These are phyloP conservation scores for Taurulus bubalis DNA, from an alignment of 2,113 vertebrate species.

Conservation along the genomic window DNA sequence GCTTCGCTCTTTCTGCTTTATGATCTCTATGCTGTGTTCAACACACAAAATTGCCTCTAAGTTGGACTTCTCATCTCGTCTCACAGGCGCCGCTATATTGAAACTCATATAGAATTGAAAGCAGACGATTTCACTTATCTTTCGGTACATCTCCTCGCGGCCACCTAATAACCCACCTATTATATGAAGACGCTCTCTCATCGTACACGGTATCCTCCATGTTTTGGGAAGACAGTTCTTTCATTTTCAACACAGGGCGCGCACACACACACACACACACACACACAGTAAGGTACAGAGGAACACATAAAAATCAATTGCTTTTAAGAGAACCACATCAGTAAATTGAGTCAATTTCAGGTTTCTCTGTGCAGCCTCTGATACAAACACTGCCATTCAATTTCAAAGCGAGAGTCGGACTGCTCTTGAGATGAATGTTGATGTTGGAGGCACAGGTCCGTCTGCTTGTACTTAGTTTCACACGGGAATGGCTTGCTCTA, in stretches of 20 bases:
- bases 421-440: conserved; percentile 69
- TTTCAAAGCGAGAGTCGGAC: conserved; percentile 58
- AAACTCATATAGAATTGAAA: conserved; percentile 53
- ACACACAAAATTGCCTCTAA: conserved; percentile 34
- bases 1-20: conserved; percentile 18
- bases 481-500: conserved; percentile 23
- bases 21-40: conserved; percentile 37
- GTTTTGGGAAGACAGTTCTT: conserved; percentile 33
- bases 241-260: conserved; percentile 36
- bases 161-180: conserved; percentile 21
- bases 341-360: conserved; percentile 74
- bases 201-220: conserved; percentile 12
- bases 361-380: conserved; percentile 56
- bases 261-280: conserved; percentile 38
- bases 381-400: conserved; percentile 64
- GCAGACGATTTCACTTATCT: conserved; percentile 44
- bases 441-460: conserved; percentile 44
- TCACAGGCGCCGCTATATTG: neutral
- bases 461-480: conserved; percentile 40
- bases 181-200: conserved; percentile 24
- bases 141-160: conserved; percentile 24
- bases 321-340: conserved; percentile 72
- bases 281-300: conserved; percentile 48
- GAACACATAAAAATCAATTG: conserved; percentile 65
- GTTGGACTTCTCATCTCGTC: conserved; percentile 39